These are phyloP conservation scores for Synergus laeviventris DNA, from an alignment of 2,888 invertebrate species.

Conservation along the genomic window DNA sequence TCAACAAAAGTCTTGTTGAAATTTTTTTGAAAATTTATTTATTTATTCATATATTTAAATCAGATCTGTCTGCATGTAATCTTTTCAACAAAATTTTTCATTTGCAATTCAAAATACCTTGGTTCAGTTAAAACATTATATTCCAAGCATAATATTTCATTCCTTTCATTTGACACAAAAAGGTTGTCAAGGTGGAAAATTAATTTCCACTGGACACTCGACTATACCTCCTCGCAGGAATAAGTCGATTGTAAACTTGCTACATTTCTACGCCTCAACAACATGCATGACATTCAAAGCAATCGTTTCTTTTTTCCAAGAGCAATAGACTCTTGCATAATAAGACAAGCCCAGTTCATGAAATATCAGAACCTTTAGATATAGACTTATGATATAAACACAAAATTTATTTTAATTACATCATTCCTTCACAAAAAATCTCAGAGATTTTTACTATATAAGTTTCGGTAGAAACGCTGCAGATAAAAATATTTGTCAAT, in stretches of 20 bases:
- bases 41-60: no score
- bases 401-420: not conserved
- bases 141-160: not conserved
- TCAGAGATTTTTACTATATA: no score
- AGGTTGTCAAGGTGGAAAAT: not conserved
- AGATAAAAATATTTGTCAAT: no score
- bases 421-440: not conserved
- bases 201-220: not conserved
- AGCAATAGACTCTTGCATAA: conserved; percentile 32
- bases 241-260: conserved; percentile 34
- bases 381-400: not conserved
- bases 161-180: not conserved
- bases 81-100: no score
- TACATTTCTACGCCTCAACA: conserved; percentile 19
- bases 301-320: conserved; percentile 23
- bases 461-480: no score
- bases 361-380: not conserved
- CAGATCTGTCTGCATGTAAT: no score
- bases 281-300: conserved; percentile 20
- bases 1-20: no score
- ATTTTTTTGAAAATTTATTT: no score
- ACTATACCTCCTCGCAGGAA: conserved; percentile 17
- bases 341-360: not conserved
- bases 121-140: not conserved
- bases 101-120: not conserved